Conservation (phyloP, 1,140 invertebrate genomes). For the Drosophila kurseongensis region DNA sequence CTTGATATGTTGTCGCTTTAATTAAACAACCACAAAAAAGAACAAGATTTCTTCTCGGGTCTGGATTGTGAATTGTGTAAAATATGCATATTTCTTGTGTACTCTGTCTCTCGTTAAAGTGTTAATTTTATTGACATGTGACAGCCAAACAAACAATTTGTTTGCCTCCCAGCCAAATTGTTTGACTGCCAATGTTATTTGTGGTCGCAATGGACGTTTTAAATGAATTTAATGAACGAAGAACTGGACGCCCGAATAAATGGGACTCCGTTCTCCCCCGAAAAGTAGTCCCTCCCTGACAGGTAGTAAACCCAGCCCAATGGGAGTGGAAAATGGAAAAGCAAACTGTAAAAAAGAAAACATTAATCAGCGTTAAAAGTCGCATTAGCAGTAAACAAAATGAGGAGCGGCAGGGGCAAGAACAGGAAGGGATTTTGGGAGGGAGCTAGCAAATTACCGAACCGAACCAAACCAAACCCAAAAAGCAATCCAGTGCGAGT, state of each 20-base stretch:
- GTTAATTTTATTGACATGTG: conserved; percentile 82
- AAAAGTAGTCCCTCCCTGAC: conserved; percentile 9
- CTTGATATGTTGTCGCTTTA: conserved; percentile 64
- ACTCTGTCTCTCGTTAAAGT: conserved; percentile 51
- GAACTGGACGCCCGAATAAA: not conserved
- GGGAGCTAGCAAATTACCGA: conserved; percentile 57
- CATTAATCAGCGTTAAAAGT: conserved; percentile 83
- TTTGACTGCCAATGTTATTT: conserved; percentile 47
- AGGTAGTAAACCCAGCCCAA: conserved; percentile 41
- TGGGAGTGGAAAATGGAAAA: conserved; percentile 24
- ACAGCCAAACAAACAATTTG: conserved; percentile 70
- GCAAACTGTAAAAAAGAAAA: conserved; percentile 58
- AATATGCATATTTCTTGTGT: conserved; percentile 21
- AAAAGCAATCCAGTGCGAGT: conserved; percentile 38
- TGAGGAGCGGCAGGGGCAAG: conserved; percentile 39
- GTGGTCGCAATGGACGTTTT: conserved; percentile 68
- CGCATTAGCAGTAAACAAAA: conserved; percentile 79
- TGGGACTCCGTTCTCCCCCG: not conserved
- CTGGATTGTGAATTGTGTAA: conserved; percentile 24
- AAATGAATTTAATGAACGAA: conserved; percentile 69
- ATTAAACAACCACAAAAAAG: conserved; percentile 62
- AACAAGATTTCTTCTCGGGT: conserved; percentile 21
- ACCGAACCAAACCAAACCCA: conserved; percentile 32
- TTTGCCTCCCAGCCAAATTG: conserved; percentile 62
- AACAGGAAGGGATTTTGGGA: not conserved